Conservation (phyloP, 2,888 invertebrate species). For the Ctena decussata region DNA sequence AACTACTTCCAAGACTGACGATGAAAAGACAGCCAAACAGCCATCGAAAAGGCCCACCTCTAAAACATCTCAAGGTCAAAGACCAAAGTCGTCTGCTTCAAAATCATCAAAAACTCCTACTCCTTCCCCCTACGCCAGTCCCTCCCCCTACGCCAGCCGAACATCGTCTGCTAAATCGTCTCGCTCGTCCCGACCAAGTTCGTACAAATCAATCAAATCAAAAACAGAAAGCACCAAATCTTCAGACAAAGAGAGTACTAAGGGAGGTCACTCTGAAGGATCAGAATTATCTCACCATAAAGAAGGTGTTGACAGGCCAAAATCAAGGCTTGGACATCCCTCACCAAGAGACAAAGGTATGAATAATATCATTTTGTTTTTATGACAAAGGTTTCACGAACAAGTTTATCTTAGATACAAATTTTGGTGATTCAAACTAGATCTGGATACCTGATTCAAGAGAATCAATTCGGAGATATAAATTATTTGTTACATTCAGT, state of each 20-base stretch:
- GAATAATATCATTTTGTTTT: no score
- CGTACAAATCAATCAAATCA: conserved; percentile 45
- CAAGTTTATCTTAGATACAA: no score
- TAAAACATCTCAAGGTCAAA: not conserved
- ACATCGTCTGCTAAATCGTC: conserved; percentile 46
- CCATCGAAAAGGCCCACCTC: not conserved
- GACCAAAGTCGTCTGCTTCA: conserved; percentile 4
- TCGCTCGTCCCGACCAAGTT: conserved; percentile 21
- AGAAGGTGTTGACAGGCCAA: conserved; percentile 70
- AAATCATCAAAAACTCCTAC: conserved; percentile 26
- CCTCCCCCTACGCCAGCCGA: conserved; percentile 48
- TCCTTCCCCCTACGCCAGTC: not conserved
- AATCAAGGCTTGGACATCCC: conserved; percentile 68
- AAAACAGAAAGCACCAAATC: conserved; percentile 25
- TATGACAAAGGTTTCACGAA: no score
- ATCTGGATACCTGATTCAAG: no score
- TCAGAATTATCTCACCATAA: conserved; percentile 31
- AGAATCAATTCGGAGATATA: no score
- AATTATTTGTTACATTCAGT: no score
- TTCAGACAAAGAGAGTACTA: conserved; percentile 24
- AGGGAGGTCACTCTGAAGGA: conserved; percentile 21
- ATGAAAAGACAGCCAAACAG: not conserved
- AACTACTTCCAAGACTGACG: not conserved
- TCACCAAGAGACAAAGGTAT: conserved; percentile 30
- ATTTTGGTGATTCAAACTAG: no score